phyloP scores from a whole-genome alignment of 2,888 invertebrate species.

The Carcina quercana region DNA sequence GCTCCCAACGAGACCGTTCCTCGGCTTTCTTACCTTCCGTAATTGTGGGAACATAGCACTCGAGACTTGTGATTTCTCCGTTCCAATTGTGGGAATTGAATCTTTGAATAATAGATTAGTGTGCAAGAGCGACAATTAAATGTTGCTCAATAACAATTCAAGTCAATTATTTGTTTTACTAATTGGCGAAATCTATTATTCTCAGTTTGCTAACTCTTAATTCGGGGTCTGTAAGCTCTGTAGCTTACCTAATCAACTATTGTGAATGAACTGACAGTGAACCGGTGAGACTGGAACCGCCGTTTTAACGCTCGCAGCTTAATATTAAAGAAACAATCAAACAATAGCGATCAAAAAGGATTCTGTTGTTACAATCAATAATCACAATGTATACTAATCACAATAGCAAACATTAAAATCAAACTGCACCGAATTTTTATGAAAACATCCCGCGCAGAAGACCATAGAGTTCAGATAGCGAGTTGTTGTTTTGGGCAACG shows the following conservation, averaged over 20 bases:
- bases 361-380: conserved; percentile 13
- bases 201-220: conserved; percentile 9
- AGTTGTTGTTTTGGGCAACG: conserved; percentile 36
- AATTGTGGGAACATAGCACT: conserved; percentile 64
- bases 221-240: no score
- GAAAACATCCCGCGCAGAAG: conserved; percentile 12
- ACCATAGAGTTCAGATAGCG: no score
- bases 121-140: conserved; percentile 27
- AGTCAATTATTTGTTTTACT: conserved; percentile 37
- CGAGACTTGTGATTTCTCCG: conserved; percentile 42
- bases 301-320: conserved; percentile 2
- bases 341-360: no score
- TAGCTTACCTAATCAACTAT: no score
- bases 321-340: no score
- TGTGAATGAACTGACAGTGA: no score
- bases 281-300: no score
- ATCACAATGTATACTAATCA: conserved; percentile 9
- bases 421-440: conserved; percentile 13
- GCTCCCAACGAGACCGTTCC: conserved; percentile 32
- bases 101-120: conserved; percentile 25
- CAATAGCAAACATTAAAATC: conserved; percentile 9
- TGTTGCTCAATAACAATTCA: conserved; percentile 42
- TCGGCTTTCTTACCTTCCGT: conserved; percentile 27
- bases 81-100: conserved; percentile 52
- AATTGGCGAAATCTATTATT: conserved; percentile 35